Evolutionary conservation across 1,140 invertebrate genomes (phyloP).

Genomic region (Saxidomus purpurata): DNA sequence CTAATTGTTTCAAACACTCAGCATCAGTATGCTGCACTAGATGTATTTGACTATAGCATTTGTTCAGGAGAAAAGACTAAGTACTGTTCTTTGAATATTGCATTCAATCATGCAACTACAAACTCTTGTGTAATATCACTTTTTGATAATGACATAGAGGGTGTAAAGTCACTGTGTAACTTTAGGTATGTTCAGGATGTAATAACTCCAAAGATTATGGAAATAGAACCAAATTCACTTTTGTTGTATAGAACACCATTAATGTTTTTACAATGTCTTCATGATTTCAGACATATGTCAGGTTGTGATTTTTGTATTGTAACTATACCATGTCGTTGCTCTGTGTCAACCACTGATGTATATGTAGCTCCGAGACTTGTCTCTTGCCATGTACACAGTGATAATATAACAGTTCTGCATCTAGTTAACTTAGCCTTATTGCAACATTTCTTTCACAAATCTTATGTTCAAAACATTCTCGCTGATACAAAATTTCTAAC

Average conservation of each 20-base stretch:
- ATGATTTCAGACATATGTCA: slow-evolving; percentile 30
- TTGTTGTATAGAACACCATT: slow-evolving; percentile 50
- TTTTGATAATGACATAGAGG: slow-evolving; percentile 60
- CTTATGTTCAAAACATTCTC: slow-evolving; percentile 6
- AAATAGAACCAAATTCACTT: slow-evolving; percentile 48
- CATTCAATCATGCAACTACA: slow-evolving; percentile 17
- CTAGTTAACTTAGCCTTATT: slow-evolving; percentile 41
- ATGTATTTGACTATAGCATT: too few species aligned
- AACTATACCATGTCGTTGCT: slow-evolving; percentile 57
- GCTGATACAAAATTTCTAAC: slow-evolving; percentile 38
- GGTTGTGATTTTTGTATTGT: slow-evolving; percentile 66
- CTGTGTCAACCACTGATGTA: slow-evolving; percentile 53
- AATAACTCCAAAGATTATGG: slow-evolving; percentile 46
- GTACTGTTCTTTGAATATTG: slow-evolving; percentile 41
- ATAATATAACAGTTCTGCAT: slow-evolving; percentile 44
- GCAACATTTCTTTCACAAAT: slow-evolving; percentile 31
- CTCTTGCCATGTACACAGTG: slow-evolving; percentile 34
- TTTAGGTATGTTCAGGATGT: slow-evolving; percentile 60
- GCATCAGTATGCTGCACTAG: too few species aligned
- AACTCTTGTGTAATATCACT: slow-evolving; percentile 47
- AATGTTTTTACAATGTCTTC: slow-evolving; percentile 49
- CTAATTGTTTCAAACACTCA: slow-evolving; percentile 9
- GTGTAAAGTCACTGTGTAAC: slow-evolving; percentile 37
- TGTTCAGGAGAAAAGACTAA: neutral
- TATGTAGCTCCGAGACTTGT: slow-evolving; percentile 50